Base-by-base conservation (phyloP, 1,140 invertebrate genomes). In the Pseudomyrmex sp. region DNA sequence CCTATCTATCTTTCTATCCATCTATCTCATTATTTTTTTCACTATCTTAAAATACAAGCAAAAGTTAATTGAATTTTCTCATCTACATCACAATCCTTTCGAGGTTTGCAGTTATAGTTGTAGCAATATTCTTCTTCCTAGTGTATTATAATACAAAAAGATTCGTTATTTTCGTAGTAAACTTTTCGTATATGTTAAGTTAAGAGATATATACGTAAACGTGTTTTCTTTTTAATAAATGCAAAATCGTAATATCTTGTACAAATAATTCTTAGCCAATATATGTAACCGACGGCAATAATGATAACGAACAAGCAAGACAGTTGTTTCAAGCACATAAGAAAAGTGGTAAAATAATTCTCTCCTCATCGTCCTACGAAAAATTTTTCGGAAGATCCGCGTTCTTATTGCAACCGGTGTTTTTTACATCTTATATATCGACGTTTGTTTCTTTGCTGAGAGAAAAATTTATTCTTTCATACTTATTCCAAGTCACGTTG, bases 81-180 rank as follows among this genome's bases (percentile, higher is more conserved):
- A 20, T 76, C 50, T 62, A 50, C 5, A 7, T 12, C 58, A 23
- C 5, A 69, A 54, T 70, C 1, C 2, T 69, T 69, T 44, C 12
- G 8, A 59, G 18, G 15, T 2, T 76, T n/a, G 48, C 35, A 69
- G 26, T 58, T 20, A 8, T 15, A 58, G 15, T 54, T 66, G 12
- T 68, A 56, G 50, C 26, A 23, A n/a, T 58, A 13, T 9, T 35
- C 50, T 46, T 69, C 52, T 69, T 79, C 15, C 35, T 35, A 58
- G 9, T 79, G 26, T 65, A 65, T 79, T 59, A 58, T 48, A 70
- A 58, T 59, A 48, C 44, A 66, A 77, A 48, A 61, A 69, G 20
- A 50, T 46, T 77, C 50, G 26, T 68, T 77, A 77, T 77, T 68
- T 58, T 70, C 18, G 35, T 79, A 70, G 20, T 48, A 58, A 79